A percentile compares a stretch with the other conserved stretches of the same genome.
Evolutionary conservation across 2,113 vertebrate genomes (phyloP).

Genomic region (western clawed frog (Xenopus tropicalis)): UCB_Xtro_10.0 CM004447.2:120680501-120681000

Average conservation of each 20-base stretch:
- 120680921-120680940: no score
- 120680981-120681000: no score
- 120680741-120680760: not conserved
- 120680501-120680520: not conserved
- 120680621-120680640: slow-evolving; percentile 2
- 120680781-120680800: no score
- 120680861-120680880: no score
- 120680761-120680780: no score
- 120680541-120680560: not conserved
- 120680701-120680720: not conserved
- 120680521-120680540: not conserved
- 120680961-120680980: no score
- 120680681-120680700: slow-evolving; percentile 15
- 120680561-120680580: not conserved
- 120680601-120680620: not conserved
- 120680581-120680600: slow-evolving; percentile 3
- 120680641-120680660: slow-evolving; percentile 10
- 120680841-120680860: no score
- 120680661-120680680: slow-evolving; percentile 23
- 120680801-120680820: no score
- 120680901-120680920: no score
- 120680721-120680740: slow-evolving; percentile 9
- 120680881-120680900: no score
- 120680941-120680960: no score
- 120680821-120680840: no score